Conservation (phyloP, 53 echinoderm and acorn worm species). For the Glandiceps talaboti region DNA sequence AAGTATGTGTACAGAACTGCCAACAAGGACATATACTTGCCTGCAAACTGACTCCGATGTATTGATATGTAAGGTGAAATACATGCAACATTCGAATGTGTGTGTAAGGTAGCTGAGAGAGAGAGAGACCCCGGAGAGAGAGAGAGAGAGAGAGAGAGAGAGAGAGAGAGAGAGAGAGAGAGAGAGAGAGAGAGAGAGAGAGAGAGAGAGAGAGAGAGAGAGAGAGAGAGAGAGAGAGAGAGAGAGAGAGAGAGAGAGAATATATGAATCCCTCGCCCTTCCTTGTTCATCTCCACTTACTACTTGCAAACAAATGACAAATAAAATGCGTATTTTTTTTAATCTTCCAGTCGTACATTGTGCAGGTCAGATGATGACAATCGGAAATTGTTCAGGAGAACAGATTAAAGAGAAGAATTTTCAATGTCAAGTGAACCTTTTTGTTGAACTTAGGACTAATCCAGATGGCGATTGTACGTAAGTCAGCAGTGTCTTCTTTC, state of each 20-base stretch:
- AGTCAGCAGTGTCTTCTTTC: too few species aligned
- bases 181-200: background rate
- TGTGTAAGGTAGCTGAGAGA: background rate
- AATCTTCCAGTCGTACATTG: too few species aligned
- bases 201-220: conserved; percentile 1
- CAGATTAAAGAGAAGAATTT: background rate
- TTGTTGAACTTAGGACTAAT: background rate
- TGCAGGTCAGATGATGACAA: background rate
- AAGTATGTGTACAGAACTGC: too few species aligned
- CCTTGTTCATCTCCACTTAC: background rate
- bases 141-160: background rate
- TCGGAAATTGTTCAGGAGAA: background rate
- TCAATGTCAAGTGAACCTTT: background rate
- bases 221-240: conserved; percentile 1
- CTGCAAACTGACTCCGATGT: too few species aligned
- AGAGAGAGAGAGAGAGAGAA: background rate
- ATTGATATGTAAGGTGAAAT: too few species aligned
- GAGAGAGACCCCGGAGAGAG: background rate
- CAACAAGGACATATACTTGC: too few species aligned
- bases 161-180: background rate
- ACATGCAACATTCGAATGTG: background rate
- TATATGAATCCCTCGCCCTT: too few species aligned
- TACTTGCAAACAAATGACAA: too few species aligned
- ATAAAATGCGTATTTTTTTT: too few species aligned
- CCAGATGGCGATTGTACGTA: background rate